A percentile compares a stretch with the other conserved stretches of the same genome.
Evolutionary conservation across 2,113 vertebrate species (phyloP).

Genomic region (Motacilla tschutschensis): DNA sequence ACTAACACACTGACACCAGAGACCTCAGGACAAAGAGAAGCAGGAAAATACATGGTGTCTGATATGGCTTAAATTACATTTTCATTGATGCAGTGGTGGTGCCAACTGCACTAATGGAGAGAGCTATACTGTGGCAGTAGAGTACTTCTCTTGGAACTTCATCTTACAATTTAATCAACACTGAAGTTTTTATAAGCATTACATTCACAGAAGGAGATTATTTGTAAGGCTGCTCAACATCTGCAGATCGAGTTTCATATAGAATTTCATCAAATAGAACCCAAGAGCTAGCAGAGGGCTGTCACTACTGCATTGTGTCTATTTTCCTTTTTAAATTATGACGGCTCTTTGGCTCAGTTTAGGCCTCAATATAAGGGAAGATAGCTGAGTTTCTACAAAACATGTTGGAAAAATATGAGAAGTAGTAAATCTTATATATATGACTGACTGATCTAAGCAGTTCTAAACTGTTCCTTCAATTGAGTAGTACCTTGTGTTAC

Average conservation of each 20-base stretch:
- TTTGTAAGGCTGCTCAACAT: neutral
- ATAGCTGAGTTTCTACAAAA: neutral
- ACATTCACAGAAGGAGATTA: neutral
- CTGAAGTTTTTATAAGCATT: neutral
- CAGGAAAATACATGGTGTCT: neutral
- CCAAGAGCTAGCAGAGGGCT: neutral
- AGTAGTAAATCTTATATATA: neutral
- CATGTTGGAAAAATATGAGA: neutral
- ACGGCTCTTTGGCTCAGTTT: neutral
- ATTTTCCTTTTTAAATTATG: constrained; percentile 17
- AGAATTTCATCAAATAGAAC: neutral
- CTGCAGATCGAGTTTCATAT: neutral
- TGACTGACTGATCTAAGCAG: neutral
- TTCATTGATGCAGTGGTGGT: neutral
- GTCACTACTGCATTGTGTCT: neutral
- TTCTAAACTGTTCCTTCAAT: constrained; percentile 15
- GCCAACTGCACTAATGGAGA: neutral
- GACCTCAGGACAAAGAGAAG: neutral
- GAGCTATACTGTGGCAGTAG: neutral
- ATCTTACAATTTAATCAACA: neutral
- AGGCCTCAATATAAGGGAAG: neutral
- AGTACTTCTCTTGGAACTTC: neutral
- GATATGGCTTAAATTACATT: neutral
- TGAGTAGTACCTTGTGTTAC: neutral
- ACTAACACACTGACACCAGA: neutral